Evolutionary conservation across 2,113 vertebrate genomes (phyloP), one percentile per base, ranked within the genome.

Genomic region (Sebastes schlegelii): DNA sequence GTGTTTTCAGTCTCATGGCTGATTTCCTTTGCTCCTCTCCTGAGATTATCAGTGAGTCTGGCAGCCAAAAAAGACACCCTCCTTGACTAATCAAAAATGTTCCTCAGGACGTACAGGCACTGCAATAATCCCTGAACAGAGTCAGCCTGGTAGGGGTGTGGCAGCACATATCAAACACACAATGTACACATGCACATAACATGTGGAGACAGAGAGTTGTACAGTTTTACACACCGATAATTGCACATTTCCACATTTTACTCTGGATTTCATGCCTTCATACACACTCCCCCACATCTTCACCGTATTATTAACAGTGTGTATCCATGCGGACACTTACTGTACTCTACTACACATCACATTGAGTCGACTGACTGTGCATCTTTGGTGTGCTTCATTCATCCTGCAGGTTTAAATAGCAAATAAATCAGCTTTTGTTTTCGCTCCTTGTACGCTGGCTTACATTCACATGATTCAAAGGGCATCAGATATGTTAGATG

Each of bases 1-100:
- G 89, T 94, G 86, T 92, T 93, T 91, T 89, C 76, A 81, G 90
- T 88, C 86, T 91, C 83, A 83, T 86, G 74, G 83, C 85, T 85
- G 80, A 91, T 86, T 92, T 78, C 70, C 48, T 74, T 34, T 68
- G 79, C 86, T 74, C 46, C 75, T 86, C 88, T 93, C 88, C 83
- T 52, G 86, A 89, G 89, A 93, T 93, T 88, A 86, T 70, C 75
- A 74, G 63, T n/a, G 74, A 87, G 86, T 86, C 67, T 89, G 89
- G 78, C 72, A 87, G 86, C 76, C 78, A 89, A 76, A 86, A 86
- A 86, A 86, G 83, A 91, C 86, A 58, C 63, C 69, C 76, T 82
- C 79, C 60, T 80, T 75, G 74, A 76, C 69, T 80, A 71, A 89
- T 90, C 82, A 79, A 68, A 49, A 89, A 84, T 79, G 68, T 85